Evolutionary conservation across 92 coral and sea anemone genomes (phyloP), one percentile per base, ranked within the genome.

Genomic region (Metridium senile): DNA sequence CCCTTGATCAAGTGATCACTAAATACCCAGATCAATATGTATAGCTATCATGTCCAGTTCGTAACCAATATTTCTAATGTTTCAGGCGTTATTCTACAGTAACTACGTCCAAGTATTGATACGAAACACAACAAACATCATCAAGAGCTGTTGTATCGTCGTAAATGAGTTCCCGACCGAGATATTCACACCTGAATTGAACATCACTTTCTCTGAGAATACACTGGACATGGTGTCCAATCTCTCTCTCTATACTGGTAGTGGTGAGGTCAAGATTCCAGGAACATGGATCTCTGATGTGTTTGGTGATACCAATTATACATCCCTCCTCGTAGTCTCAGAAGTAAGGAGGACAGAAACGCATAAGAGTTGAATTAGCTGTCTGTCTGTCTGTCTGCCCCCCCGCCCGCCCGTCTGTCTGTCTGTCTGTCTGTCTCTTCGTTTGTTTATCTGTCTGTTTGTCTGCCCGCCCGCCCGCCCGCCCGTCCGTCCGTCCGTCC

Each of bases 161-260:
- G 68, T 73, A 22, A 78, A 78, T 57, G 88, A 84, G 56, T 76
- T 64, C 66, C 84, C 88, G 26, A 84, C 72, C 16, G 65, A 35
- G 54, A 70, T 73, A 28, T 76, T 81, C 56, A 26, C 80, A 1
- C 76, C 73, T 27, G 71, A 81, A 45, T 58, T 84, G 0, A 70
- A 67, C 66, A 56, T 58, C 57, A 84, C 84, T 0, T 22, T 84
- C 25, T 71, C 58, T 68, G 28, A 43, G 9, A 82, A 84, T 65
- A 77, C 57, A 34, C 76, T 72, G 30, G 81, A 63, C 63, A 51
- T 62, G 39, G 17, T 71, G 16, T 17, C 70, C 57, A 61, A 61
- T 25, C 77, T 70, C 16, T 20, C 11, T 10, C 59, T 84, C 7
- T 61, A 78, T 29, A 61, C 80, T 58, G 88, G 88, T 1, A 33